A percentile compares a stretch with the other conserved stretches of the same genome.
phyloP scores from a whole-genome alignment of 2,113 vertebrate genomes.

The Nanger granti region DNA sequence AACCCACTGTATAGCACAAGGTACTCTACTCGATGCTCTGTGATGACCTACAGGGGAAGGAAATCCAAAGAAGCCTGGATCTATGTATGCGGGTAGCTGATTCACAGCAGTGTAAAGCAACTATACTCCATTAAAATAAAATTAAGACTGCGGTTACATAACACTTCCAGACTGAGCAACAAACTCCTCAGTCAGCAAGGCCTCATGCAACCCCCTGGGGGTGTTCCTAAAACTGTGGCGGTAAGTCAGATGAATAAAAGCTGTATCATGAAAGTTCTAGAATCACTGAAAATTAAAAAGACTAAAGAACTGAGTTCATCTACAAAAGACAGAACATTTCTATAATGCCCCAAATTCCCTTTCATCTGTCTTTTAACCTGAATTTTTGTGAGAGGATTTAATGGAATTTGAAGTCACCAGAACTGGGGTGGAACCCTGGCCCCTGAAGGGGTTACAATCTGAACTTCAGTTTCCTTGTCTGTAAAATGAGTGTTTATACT shows the following conservation, averaged over 20 bases:
- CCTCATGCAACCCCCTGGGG: accelerated
- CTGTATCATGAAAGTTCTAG: neutral
- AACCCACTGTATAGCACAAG: neutral
- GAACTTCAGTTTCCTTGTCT: neutral
- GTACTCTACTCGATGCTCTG: neutral
- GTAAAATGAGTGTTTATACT: neutral
- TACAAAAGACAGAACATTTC: neutral
- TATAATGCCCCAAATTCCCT: neutral
- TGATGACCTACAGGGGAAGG: neutral
- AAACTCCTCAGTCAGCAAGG: neutral
- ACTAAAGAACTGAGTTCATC: neutral
- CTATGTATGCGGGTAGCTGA: neutral
- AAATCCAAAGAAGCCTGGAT: neutral
- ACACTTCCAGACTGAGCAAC: neutral
- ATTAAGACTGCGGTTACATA: neutral
- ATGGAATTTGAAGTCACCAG: neutral
- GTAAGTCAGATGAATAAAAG: neutral
- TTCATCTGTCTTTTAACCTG: neutral
- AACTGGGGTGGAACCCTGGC: neutral
- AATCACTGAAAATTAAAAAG: neutral
- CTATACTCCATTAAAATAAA: neutral
- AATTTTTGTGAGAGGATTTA: neutral
- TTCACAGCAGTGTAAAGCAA: neutral
- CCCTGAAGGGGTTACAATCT: neutral
- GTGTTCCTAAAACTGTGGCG: neutral